Conservation (phyloP, 2,888 invertebrate species). For the Lasius platythorax region DNA sequence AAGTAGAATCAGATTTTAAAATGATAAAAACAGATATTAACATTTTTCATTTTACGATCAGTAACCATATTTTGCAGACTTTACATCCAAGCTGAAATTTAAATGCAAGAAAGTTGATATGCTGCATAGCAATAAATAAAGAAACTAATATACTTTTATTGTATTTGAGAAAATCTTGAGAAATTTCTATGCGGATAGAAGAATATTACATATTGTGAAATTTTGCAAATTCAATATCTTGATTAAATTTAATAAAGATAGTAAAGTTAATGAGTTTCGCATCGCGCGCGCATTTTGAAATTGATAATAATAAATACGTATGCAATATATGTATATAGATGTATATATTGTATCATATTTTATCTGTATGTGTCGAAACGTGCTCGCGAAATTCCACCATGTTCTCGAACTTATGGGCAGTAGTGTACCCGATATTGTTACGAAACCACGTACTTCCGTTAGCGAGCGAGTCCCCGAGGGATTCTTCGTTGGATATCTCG, state of each 20-base stretch:
- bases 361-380: neutral
- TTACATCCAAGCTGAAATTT: neutral
- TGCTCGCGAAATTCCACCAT: constrained; percentile 16
- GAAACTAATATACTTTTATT: neutral
- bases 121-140: neutral
- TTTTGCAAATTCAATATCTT: no score
- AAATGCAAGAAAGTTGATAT: neutral
- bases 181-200: no score
- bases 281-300: neutral
- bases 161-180: neutral
- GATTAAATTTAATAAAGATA: neutral
- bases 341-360: neutral
- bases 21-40: neutral
- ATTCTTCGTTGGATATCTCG: constrained; percentile 19
- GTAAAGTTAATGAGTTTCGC: neutral
- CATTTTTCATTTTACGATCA: neutral
- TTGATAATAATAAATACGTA: neutral
- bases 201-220: neutral
- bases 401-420: constrained; percentile 30
- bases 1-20: neutral
- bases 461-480: neutral
- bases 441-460: constrained; percentile 22
- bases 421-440: constrained; percentile 16
- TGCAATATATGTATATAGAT: neutral
- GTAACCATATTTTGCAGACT: neutral